These are phyloP conservation scores for Pseudotriccus pelzelni DNA, from an alignment of 2,797 vertebrate genomes.

Conservation along the genomic window DNA sequence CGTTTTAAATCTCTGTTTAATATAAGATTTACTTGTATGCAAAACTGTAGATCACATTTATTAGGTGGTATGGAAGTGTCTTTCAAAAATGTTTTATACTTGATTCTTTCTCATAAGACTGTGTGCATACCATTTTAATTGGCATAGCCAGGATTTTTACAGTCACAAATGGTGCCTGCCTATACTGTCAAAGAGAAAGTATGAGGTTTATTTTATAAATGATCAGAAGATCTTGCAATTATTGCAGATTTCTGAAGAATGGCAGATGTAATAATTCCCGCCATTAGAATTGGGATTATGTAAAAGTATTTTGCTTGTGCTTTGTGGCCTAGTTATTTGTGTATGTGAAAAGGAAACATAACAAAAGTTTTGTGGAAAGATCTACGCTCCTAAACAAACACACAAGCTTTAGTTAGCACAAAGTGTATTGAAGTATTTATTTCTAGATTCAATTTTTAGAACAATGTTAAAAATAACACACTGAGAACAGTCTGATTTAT, in stretches of 20 bases:
- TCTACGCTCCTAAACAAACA: not conserved
- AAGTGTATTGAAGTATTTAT: not conserved
- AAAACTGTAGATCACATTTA: not conserved
- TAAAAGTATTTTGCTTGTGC: not conserved
- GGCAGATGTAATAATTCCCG: not conserved
- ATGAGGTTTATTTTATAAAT: not conserved
- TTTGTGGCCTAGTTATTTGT: not conserved
- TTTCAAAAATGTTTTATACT: not conserved
- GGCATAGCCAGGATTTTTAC: not conserved
- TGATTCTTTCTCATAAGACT: not conserved
- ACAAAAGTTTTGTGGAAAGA: not conserved
- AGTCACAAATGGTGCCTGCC: not conserved
- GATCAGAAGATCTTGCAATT: not conserved
- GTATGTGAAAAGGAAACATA: not conserved
- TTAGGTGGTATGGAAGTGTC: not conserved
- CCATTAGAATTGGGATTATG: not conserved
- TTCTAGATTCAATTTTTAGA: slow-evolving; percentile 36
- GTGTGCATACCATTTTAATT: not conserved
- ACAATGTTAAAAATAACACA: slow-evolving; percentile 37
- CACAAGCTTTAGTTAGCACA: slow-evolving; percentile 7
- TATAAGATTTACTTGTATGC: not conserved
- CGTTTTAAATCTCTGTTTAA: slow-evolving; percentile 20
- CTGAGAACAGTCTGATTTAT: not conserved
- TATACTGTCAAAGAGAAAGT: not conserved
- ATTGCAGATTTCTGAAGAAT: not conserved